Evolutionary conservation across 2,888 invertebrate species (phyloP).

Genomic region (Corythucha ciliata): DNA sequence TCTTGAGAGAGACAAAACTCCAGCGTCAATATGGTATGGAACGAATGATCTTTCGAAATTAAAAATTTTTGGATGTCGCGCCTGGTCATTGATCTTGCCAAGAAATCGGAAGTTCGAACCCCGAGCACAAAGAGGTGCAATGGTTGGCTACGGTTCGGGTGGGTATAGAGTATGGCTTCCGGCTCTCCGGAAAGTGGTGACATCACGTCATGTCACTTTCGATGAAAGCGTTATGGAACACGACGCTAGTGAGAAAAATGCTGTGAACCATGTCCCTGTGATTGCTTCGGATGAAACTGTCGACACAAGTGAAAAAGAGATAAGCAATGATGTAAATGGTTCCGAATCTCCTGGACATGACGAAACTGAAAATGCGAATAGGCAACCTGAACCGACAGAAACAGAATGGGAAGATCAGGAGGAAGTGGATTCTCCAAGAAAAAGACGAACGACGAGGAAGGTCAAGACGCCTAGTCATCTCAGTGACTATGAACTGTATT

Average conservation of each 20-base stretch:
- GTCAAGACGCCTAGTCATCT: constrained; percentile 1
- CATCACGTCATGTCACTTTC: constrained; percentile 18
- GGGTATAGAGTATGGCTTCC: constrained; percentile 17
- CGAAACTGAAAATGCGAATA: too few species aligned
- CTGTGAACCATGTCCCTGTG: too few species aligned
- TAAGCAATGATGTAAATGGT: not conserved
- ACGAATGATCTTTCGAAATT: constrained; percentile 25
- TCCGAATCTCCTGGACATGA: not conserved
- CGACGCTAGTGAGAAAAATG: too few species aligned
- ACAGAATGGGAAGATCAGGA: too few species aligned
- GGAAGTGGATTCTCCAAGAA: not conserved
- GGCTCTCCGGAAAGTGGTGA: constrained; percentile 15
- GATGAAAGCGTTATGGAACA: constrained; percentile 9
- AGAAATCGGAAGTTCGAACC: constrained; percentile 20
- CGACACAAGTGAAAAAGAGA: too few species aligned
- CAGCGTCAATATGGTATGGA: constrained; percentile 24
- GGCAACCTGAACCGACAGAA: too few species aligned
- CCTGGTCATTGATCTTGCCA: constrained; percentile 19
- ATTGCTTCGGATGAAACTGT: too few species aligned
- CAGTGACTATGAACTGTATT: constrained; percentile 25
- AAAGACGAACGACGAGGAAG: not conserved
- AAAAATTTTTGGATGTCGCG: constrained; percentile 29
- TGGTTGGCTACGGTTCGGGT: constrained; percentile 26
- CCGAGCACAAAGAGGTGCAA: constrained; percentile 17
- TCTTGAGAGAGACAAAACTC: constrained; percentile 22